Conservation (phyloP, 1,140 invertebrate genomes). For the Macrostomum lignano region DNA sequence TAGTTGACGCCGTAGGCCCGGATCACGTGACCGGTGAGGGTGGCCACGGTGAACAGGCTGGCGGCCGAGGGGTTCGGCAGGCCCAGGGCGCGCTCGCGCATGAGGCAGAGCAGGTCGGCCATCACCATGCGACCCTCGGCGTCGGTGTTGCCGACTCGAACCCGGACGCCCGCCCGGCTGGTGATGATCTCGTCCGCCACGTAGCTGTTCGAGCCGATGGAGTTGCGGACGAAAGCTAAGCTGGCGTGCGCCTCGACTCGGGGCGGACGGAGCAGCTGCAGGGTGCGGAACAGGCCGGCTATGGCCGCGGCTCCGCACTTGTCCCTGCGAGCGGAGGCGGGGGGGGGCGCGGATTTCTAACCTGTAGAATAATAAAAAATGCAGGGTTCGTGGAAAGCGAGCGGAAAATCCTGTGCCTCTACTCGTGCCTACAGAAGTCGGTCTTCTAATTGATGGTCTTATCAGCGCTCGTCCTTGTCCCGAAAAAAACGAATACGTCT, state of each 20-base stretch:
- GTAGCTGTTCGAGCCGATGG: conserved; percentile 58
- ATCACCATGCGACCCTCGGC: conserved; percentile 79
- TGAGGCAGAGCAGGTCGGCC: conserved; percentile 53
- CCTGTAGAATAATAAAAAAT: too few relatives aligned
- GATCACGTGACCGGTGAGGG: conserved; percentile 59
- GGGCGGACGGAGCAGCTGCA: conserved; percentile 41
- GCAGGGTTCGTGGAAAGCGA: too few relatives aligned
- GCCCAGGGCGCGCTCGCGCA: conserved; percentile 32
- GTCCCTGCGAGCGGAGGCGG: too few relatives aligned
- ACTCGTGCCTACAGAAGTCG: too few relatives aligned
- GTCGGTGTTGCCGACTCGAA: conserved; percentile 64
- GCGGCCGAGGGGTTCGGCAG: conserved; percentile 42
- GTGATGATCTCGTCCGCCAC: conserved; percentile 65
- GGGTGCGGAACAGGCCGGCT: conserved; percentile 61
- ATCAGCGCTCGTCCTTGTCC: too few relatives aligned
- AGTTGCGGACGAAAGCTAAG: conserved; percentile 62
- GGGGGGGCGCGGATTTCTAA: too few relatives aligned
- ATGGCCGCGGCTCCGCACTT: conserved; percentile 80
- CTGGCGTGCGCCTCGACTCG: conserved; percentile 55
- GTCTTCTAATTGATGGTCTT: too few relatives aligned
- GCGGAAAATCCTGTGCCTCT: too few relatives aligned
- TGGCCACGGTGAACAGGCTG: conserved; percentile 80
- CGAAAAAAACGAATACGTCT: too few relatives aligned
- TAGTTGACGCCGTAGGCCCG: conserved; percentile 46
- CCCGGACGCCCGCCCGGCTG: conserved; percentile 46